These are phyloP conservation scores for Drosophila ananassae DNA, from an alignment of 1,140 invertebrate genomes.

Conservation along the genomic window DNA sequence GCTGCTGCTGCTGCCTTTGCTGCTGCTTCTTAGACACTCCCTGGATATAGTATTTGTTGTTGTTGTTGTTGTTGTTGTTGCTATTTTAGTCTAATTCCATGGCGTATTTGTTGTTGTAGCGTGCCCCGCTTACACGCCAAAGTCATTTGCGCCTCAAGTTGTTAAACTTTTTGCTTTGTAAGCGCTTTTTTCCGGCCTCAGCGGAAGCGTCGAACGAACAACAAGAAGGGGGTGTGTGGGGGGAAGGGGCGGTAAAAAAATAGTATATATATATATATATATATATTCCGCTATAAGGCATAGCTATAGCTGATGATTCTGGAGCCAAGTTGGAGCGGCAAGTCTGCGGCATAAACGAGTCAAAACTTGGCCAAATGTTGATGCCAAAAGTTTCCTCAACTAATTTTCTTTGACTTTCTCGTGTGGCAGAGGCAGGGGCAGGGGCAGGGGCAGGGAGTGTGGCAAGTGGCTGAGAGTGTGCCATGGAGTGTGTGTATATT, in stretches of 20 bases:
- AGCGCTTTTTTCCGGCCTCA: constrained; percentile 72
- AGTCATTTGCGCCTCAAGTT: constrained; percentile 76
- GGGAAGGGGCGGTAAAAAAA: background rate
- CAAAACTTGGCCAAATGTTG: constrained; percentile 72
- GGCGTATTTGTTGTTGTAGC: constrained; percentile 70
- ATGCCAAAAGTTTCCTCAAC: constrained; percentile 65
- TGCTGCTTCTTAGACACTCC: constrained; percentile 24
- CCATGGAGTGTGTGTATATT: constrained; percentile 19
- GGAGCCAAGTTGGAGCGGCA: constrained; percentile 6
- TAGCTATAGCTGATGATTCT: too few relatives aligned
- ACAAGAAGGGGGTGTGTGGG: constrained; percentile 5
- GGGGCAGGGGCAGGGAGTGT: too few relatives aligned
- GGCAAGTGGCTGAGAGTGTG: background rate
- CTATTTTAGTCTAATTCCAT: constrained; percentile 69
- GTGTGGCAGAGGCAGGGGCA: background rate
- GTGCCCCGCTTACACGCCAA: constrained; percentile 73
- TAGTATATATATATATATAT: too few relatives aligned
- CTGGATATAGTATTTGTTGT: background rate
- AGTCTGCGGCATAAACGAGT: constrained; percentile 56
- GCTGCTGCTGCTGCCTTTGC: background rate
- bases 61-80: constrained; percentile 37
- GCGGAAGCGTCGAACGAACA: constrained; percentile 52
- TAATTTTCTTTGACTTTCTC: constrained; percentile 63
- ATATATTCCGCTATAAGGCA: too few relatives aligned
- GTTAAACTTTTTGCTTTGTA: constrained; percentile 76